A percentile compares a stretch with the other conserved stretches of the same genome.
These are phyloP conservation scores for Atrichornis clamosus DNA, from an alignment of 2,113 vertebrate species.

Conservation along the genomic window DNA sequence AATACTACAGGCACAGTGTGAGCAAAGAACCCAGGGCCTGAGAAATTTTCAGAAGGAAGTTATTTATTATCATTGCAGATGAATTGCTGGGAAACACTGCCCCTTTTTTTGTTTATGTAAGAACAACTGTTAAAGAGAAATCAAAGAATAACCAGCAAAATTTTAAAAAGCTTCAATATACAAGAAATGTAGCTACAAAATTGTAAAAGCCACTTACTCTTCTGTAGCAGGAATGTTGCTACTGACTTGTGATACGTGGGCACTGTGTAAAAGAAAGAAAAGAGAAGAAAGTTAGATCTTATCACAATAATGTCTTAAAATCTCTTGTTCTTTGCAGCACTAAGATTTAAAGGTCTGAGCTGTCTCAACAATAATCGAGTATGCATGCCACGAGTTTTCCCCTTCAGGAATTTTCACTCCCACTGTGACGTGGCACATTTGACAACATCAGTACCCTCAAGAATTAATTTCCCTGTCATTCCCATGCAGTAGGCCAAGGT, in stretches of 20 bases:
- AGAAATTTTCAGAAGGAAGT: background rate
- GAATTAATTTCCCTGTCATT: background rate
- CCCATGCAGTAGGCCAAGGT: background rate
- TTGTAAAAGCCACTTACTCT: slow-evolving; percentile 80
- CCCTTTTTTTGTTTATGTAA: background rate
- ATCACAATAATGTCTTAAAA: background rate
- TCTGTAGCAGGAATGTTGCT: slow-evolving; percentile 77
- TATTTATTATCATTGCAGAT: background rate
- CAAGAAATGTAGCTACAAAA: background rate
- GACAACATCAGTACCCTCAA: background rate
- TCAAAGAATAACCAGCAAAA: background rate
- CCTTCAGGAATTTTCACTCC: background rate
- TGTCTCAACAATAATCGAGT: background rate
- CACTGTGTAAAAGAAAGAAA: slow-evolving; percentile 67
- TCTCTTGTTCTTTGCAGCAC: background rate
- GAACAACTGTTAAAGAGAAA: background rate
- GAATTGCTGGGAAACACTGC: background rate
- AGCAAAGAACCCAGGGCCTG: background rate
- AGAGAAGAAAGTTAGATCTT: background rate
- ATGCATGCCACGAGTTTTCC: background rate
- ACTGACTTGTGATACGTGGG: slow-evolving; percentile 80
- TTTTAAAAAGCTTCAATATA: background rate
- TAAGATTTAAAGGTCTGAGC: background rate
- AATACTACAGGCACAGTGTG: background rate
- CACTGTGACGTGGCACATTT: background rate